phyloP scores from a whole-genome alignment of 1,140 invertebrate species.

The Ooceraea biroi region DNA sequence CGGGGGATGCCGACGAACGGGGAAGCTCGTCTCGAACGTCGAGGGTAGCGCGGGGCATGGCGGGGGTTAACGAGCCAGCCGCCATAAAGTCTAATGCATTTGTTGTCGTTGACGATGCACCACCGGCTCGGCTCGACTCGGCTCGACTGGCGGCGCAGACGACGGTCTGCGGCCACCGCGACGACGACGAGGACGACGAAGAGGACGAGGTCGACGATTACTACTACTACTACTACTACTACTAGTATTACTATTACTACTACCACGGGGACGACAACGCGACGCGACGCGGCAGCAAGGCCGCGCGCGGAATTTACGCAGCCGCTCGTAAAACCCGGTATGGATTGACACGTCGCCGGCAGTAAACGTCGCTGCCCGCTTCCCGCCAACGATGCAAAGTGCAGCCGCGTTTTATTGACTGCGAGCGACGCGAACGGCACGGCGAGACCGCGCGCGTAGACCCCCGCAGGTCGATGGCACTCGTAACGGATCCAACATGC shows the following conservation, averaged over 20 bases:
- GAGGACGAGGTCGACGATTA: neutral
- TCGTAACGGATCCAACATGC: conserved; percentile 58
- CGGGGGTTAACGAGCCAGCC: conserved; percentile 70
- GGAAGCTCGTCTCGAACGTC: neutral
- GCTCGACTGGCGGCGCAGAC: conserved; percentile 37
- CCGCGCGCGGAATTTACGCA: conserved; percentile 78
- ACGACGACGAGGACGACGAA: conserved; percentile 16
- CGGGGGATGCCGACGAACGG: neutral
- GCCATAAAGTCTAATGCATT: conserved; percentile 82
- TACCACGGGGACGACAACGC: conserved; percentile 12
- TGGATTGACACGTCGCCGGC: conserved; percentile 81
- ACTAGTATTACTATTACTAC: too few species aligned
- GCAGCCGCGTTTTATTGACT: conserved; percentile 75
- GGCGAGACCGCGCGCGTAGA: conserved; percentile 50
- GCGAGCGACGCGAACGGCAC: conserved; percentile 48
- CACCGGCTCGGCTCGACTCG: neutral
- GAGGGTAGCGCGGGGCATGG: conserved; percentile 27
- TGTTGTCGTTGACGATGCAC: conserved; percentile 76
- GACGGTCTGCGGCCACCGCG: conserved; percentile 39
- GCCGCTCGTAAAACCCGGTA: conserved; percentile 78
- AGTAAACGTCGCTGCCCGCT: conserved; percentile 79
- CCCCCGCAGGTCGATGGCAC: conserved; percentile 50
- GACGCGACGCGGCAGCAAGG: conserved; percentile 48
- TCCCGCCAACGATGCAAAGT: conserved; percentile 80
- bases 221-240: too few species aligned